Base-by-base conservation (phyloP, 2,797 vertebrate species). In the Leucoraja ocellata region DNA sequence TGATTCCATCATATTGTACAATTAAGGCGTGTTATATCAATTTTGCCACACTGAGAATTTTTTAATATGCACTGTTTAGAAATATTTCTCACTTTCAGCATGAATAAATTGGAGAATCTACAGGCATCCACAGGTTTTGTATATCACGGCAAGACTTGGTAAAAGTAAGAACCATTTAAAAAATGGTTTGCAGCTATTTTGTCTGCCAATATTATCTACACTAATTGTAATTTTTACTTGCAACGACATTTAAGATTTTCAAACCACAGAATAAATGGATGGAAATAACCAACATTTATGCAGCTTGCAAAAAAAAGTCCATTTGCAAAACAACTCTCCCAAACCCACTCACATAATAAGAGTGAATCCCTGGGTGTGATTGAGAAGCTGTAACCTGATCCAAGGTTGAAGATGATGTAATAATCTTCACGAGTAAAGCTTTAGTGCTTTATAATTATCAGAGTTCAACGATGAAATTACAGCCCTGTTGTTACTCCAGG, bases 381-480 rank as follows among this genome's bases (percentile, higher is more conserved):
- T 91, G 71, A 91, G 68, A 91, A 63, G 65, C 21, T 71, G 90
- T 76, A 74, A 92, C 46, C 71, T 76, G 90, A 92, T 76, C 90
- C 71, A 92, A 92, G 36, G 68, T 21, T 46, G 68, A 36, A 73
- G 88, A 91, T 92, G 39, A 92, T 92, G 39, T 58, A 92, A 58
- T 92, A 54, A 92, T 28, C 32, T 92, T 76, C 39, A 76, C n/a
- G 39, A 76, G 71, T 76, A 39, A 74, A 92, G 71, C 90, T 92
- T 92, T 92, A 92, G 71, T 92, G 71, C 36, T 92, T 54, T 92
- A 91, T 92, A 74, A 92, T 92, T n/a, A 92, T 92, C 71, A 7
- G 90, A 92, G 25, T n/a, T 58, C 23, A 46, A 92, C 23, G 71
- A 92, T 92, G 90, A 92, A 92, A 92, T 92, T 92, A 92, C 90